These are phyloP conservation scores for Arremon brunneinucha DNA, from an alignment of 2,797 vertebrate genomes.

Conservation along the genomic window DNA sequence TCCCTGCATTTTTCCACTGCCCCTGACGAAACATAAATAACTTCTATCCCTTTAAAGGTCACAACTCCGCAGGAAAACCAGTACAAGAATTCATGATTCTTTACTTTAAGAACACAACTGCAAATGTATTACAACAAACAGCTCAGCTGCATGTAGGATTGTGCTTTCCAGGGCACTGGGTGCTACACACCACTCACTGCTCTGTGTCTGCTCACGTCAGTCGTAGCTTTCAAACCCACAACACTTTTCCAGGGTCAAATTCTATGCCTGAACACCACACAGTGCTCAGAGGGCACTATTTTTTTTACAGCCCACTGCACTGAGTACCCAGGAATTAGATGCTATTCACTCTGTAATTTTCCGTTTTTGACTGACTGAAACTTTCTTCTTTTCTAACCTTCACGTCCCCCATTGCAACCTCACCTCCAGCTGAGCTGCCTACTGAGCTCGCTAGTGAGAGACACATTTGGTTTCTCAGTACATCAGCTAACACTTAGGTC, in stretches of 20 bases:
- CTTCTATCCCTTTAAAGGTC: not conserved
- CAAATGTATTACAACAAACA: not conserved
- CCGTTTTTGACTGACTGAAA: not conserved
- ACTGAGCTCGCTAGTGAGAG: not conserved
- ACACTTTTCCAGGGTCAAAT: not conserved
- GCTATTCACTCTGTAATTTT: not conserved
- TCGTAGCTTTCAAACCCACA: not conserved
- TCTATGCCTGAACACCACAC: not conserved
- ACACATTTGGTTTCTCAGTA: not conserved
- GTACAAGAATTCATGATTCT: not conserved
- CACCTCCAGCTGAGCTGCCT: not conserved
- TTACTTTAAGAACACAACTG: not conserved
- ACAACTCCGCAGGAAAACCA: not conserved
- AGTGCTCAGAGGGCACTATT: not conserved
- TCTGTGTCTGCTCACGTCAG: not conserved
- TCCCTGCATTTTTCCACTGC: not conserved
- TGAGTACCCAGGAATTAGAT: not conserved
- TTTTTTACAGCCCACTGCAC: not conserved
- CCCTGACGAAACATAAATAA: not conserved
- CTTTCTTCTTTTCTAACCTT: not conserved
- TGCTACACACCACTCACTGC: not conserved
- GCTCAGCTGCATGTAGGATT: rapidly evolving
- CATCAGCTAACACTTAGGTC: not conserved
- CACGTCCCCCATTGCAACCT: not conserved
- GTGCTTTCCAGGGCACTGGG: not conserved